Base-by-base conservation (phyloP, 2,797 vertebrate genomes). In the Brachymystax lenok region DNA sequence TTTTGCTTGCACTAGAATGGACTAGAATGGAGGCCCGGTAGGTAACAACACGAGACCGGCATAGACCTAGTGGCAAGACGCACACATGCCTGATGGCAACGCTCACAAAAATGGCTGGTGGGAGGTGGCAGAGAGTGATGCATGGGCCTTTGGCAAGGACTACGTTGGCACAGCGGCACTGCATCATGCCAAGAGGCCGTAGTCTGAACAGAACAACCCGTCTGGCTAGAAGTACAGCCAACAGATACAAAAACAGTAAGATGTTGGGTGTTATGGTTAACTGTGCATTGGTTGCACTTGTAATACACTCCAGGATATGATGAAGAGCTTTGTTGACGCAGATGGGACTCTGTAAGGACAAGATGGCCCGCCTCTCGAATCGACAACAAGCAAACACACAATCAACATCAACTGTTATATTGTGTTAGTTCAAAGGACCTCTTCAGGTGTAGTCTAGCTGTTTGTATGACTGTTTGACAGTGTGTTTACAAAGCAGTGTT, bases 161-260 rank as follows among this genome's bases (percentile, higher is more conserved):
- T 86, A 75, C 72, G 69, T 75, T 86, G 80, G 46, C 35, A 74
- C 14, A 16, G 10, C 28, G 35, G 6, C 74, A 79, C 80, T 35
- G 79, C 71, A 71, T 74, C 67, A 77, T 85, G 90, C 91, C 92
- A 93, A 89, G 86, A 82, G 84, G 84, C 83, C 87, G 73, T 35
- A 12, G 33, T 33, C 28, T 77, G 73, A 82, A 83, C 85, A 79
- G 84, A 84, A 85, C 88, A 24, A 80, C 74, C 82, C 83, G 80
- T 74, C 72, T 61, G 21, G 77, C 83, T 79, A 84, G 78, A 85
- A 83, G 21, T 21, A 46, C 10, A 2, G 10, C 40, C 79, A 82
- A 83, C 71, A 83, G 76, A 72, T 30, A 35, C 81, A 73, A 77
- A 76, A 69, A 82, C 68, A 83, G 81, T 79, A 73, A 67, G 7